phyloP scores from a whole-genome alignment of 2,797 vertebrate species.

The Xiphorhynchus erythropygius region DNA sequence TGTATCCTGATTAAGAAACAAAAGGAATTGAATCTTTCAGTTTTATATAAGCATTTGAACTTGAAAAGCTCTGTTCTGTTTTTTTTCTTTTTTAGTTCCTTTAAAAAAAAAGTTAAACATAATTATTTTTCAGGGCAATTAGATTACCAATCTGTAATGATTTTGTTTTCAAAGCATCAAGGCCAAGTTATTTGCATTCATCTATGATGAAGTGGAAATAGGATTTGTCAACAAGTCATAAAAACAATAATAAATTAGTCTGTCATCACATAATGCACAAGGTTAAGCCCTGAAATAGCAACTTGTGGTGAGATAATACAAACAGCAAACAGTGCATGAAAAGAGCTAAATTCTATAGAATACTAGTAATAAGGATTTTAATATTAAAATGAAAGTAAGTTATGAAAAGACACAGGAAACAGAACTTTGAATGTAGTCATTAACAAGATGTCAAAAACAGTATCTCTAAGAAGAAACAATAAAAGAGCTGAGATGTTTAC shows the following conservation, averaged over 20 bases:
- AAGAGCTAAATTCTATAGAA: not conserved
- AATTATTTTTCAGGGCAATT: not conserved
- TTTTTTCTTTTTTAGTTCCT: not conserved
- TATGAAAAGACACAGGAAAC: not conserved
- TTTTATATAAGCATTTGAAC: not conserved
- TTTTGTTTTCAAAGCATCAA: conserved; percentile 62
- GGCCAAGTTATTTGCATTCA: conserved; percentile 49
- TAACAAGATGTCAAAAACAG: not conserved
- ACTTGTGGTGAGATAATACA: conserved; percentile 29
- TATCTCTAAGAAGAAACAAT: not conserved
- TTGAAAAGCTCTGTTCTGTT: not conserved
- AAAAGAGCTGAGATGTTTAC: not conserved
- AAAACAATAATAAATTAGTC: conserved; percentile 60
- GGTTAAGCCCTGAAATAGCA: conserved; percentile 35
- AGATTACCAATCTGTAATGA: conserved; percentile 1
- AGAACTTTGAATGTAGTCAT: not conserved
- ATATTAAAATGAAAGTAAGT: conserved; percentile 5
- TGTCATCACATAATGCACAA: conserved; percentile 55
- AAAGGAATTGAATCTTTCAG: not conserved
- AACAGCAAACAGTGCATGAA: conserved; percentile 41
- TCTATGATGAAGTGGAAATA: conserved; percentile 56
- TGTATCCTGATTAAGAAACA: not conserved
- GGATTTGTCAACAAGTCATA: conserved; percentile 61
- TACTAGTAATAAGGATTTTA: conserved; percentile 19
- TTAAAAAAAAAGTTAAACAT: not conserved